Base-by-base conservation (phyloP, 1,140 invertebrate species). In the Varroa destructor region DNA sequence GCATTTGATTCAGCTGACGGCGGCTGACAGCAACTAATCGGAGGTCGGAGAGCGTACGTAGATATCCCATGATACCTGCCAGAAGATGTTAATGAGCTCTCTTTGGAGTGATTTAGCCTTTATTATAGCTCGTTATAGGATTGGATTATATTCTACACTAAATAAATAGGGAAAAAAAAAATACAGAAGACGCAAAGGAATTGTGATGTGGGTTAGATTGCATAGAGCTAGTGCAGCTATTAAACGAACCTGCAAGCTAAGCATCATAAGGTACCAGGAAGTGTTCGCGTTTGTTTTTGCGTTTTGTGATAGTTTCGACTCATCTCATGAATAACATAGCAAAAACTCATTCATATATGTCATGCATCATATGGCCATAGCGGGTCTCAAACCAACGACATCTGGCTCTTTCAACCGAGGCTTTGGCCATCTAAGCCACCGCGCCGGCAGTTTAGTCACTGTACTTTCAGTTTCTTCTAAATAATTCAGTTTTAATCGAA, bases 211-310 rank as follows among this genome's bases (percentile, higher is more conserved):
- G 12, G 61, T 67, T 37, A 67, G 14, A 40, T 67, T 67, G 61
- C 61, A 67, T 2, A 67, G 61, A 43, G 61, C 61, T 2, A 67
- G 40, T 40, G 61, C 61, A 12, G 61, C 61, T 37, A 67, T 67
- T 37, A 67, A 67, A 46, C 61, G 61, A 12, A 67, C 8, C 61
- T 67, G 61, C 2, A 12, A 3, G 8, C 3, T 51, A 51, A 51
- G 3, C 46, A 51, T 5, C 46, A 51, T 51, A 5, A 51, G 46
- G 8, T 51, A 51, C 46, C 4, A 51, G 8, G 4, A 5, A 51
- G 46, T 8, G 46, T 51, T 5, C 46, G 46, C 46, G 25, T 51
- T 8, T 51, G 46, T 3, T 51, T 5, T 8, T 51, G 8, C 46
- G 46, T 25, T 25, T 25, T 51, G 8, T 51, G 46, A 5, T 51